Evolutionary conservation across 2,113 vertebrate genomes (phyloP), one percentile per base, ranked within the genome.

Genomic region (Peromyscus polionotus): DNA sequence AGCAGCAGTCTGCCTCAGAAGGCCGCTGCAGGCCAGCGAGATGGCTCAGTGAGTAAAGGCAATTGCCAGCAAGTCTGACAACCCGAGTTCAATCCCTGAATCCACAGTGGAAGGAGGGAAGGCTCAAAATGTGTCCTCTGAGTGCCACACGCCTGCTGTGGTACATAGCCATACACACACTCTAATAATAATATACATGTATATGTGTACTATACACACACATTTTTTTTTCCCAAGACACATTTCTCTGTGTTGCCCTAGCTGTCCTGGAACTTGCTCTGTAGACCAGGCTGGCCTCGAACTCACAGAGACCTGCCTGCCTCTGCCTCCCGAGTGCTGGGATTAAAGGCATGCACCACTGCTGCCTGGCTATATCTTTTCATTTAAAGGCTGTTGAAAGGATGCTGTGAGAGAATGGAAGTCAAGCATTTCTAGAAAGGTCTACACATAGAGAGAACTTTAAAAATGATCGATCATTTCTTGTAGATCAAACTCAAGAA

Each of bases 331-430:
- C n/a, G 17, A 72, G 70, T 72, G 70, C 70, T 39, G 70, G 17
- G 9, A 73, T 39, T 39, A 73, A 39, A 39, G 8, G 19, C 7
- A 1, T 22, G n/a, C 70, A 39, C 70, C 70, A 73, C 70, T 73
- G 70, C n/a, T 17, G 7, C 70, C 36, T 39, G 36, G n/a, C 70
- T 39, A 3, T 39, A 39, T 31, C 12, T 81, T 61, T 63, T 90
- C 75, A 39, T 48, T 22, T 68, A 88, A 80, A 68, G 42, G 45
- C 19, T 54, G 28, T 2, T 45, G 24, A 72, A 68, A 87, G 36
- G 59, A 87, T 87, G 68, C 65, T n/a, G 67, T 79, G 42, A 93
- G 39, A 81, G 67, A 51, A 94, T 59, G 85, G 67, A 67, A 68
- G 28, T 73, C 9, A 88, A 86, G 48, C 17, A n/a, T 79, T 89